Evolutionary conservation across 2,888 invertebrate genomes (phyloP), one percentile per base, ranked within the genome.

Genomic region (Philhelius pedissequus): DNA sequence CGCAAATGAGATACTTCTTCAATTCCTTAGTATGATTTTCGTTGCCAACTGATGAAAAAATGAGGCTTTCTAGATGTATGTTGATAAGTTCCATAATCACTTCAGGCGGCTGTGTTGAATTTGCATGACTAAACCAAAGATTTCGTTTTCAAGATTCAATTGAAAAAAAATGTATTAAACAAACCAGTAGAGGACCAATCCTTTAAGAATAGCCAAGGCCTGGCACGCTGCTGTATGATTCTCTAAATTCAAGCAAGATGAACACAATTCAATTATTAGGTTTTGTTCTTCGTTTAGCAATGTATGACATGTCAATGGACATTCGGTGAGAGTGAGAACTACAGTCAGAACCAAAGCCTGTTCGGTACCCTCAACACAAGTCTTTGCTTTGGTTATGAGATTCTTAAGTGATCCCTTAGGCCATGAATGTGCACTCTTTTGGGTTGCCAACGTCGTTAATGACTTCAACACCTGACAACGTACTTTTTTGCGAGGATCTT

Each of bases 351-450:
- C 90, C 3, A 91, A 87, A 25, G 90, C 90, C 76, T 92, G 91
- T 45, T 92, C 92, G 9, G 88, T 88, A 0, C 90, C 87, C 69
- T 90, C 90, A n/a, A 87, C 88, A 73, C 91, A 91, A 1, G 87
- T 87, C 58, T 89, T 89, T 0, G 91, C 91, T 48, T 90, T 89
- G 2, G 87, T 87, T 8, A 91, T 91, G 0, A 92, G 88, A 22
- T 89, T 88, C 7, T 89, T 89, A 20, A 91, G 88, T 0, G 93
- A 93, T 2, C 93, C 93, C 69, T 93, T 93, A 1, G 95, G 95
- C 97, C 97, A 97, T 30, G 96, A 92, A 91, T 96, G 96, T 0
- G 96, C 95, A 6, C 96, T 95, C 68, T 90, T 89, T 86, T 94
- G 94, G 86, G 93, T 93, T 0, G 96, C 96, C 66, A 97, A 91